These are phyloP conservation scores for Zalophus californianus DNA, from an alignment of 2,797 vertebrate species.

Conservation along the genomic window DNA sequence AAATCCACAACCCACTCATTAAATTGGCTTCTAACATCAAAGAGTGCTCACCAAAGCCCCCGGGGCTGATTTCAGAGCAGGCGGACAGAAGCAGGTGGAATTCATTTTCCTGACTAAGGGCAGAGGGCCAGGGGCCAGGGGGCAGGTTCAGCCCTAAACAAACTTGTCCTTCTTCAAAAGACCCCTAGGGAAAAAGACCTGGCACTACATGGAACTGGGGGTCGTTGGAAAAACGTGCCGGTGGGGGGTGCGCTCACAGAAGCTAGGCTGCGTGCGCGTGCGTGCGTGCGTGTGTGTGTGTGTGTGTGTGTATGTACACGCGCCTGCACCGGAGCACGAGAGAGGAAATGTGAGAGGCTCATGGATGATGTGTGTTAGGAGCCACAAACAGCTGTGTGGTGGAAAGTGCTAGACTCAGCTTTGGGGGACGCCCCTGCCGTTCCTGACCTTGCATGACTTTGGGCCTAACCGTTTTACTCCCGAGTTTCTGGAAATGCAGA, in stretches of 20 bases:
- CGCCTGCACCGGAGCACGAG: not conserved
- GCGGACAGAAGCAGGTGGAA: not conserved
- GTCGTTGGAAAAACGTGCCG: not conserved
- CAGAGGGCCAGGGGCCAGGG: not conserved
- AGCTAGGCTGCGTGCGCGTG: not conserved
- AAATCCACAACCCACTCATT: not conserved
- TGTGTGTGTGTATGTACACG: accelerated
- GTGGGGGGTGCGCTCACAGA: not conserved
- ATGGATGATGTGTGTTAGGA: not conserved
- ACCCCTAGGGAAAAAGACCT: not conserved
- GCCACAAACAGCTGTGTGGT: not conserved
- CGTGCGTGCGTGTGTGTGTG: not conserved
- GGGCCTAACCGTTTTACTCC: not conserved
- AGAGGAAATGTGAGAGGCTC: not conserved
- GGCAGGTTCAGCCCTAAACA: conserved; percentile 54
- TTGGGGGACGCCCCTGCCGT: not conserved
- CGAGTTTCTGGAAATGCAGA: conserved; percentile 16
- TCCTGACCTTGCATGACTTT: not conserved
- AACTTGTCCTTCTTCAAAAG: conserved; percentile 54
- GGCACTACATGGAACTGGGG: not conserved
- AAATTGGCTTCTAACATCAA: conserved; percentile 40
- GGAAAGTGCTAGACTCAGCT: not conserved
- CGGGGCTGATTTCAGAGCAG: not conserved
- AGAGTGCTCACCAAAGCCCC: not conserved
- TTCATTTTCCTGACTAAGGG: conserved; percentile 41